Base-by-base conservation (phyloP, 2,113 vertebrate species). In the Catharus fuscescens region DNA sequence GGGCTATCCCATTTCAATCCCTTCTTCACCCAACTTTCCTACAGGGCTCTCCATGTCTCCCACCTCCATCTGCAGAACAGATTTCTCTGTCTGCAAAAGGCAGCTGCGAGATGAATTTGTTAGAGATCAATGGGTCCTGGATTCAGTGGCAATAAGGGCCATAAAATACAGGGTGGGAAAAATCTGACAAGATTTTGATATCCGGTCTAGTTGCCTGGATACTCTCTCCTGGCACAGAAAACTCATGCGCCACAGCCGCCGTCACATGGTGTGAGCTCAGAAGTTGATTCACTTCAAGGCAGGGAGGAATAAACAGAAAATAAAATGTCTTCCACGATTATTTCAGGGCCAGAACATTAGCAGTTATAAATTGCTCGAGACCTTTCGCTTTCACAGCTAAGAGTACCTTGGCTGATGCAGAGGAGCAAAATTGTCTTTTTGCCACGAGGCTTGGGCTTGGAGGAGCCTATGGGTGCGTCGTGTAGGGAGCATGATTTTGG, bases 161-260 rank as follows among this genome's bases (percentile, higher is more conserved):
- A 0, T 31, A 92, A 96, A 96, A 93, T 93, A 95, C 77, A 76
- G 91, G 72, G 77, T 91, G 91, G 77, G 86, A 34, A 74, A 91
- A 95, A 95, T 74, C 84, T 84, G 91, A 81, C 91, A 81, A 76
- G 86, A 86, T 86, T 89, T 84, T 87, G 88, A 76, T 93, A 92
- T 95, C 91, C 89, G 84, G 80, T 95, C 91, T 96, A 95, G 96
- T 97, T 97, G 95, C 96, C 80, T 96, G 93, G 95, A 96, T 97
- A 96, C 95, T 87, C 86, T 92, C 56, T 93, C 17, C 84, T 95
- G 86, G 95, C 94, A 95, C 60, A 50, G 80, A 71, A 60, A 95
- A 81, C 80, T 93, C 91, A 67, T 17, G 80, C 48, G 18, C 89
- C 89, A 67, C 72, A 70, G 57, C 89, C 86, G 65, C 73, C 18